These are phyloP conservation scores for Cichlasoma orientale DNA, from an alignment of 2,797 vertebrate genomes.

Conservation along the genomic window DNA sequence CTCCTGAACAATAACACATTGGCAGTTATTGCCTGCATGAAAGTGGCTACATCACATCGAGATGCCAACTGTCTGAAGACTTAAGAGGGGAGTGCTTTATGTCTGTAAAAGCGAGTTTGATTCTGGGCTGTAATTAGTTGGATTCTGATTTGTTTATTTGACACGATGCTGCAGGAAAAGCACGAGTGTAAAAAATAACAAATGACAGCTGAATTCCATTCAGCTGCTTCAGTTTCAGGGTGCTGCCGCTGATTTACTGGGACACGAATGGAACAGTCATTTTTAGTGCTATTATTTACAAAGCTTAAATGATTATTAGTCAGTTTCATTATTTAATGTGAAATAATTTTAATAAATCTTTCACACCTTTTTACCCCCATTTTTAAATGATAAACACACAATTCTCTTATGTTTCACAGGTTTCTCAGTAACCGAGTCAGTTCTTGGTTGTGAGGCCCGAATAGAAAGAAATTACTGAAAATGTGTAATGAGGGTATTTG, in stretches of 20 bases:
- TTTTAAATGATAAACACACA: not conserved
- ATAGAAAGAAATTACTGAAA: not conserved
- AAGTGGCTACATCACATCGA: conserved; percentile 7
- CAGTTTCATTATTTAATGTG: not conserved
- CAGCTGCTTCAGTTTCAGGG: not conserved
- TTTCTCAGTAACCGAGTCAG: not conserved
- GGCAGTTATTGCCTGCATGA: conserved; percentile 19
- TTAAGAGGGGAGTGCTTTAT: not conserved
- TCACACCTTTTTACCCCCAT: not conserved
- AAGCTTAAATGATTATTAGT: not conserved
- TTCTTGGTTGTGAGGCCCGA: not conserved
- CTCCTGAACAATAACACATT: conserved; percentile 24
- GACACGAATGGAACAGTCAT: not conserved
- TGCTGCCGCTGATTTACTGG: not conserved
- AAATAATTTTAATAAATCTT: not conserved
- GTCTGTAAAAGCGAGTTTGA: not conserved
- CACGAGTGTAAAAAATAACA: conserved; percentile 3
- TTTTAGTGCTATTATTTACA: not conserved
- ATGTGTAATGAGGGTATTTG: not conserved
- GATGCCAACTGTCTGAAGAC: conserved; percentile 12
- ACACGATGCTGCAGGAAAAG: not conserved
- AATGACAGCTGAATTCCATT: not conserved
- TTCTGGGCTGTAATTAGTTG: not conserved
- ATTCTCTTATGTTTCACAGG: not conserved
- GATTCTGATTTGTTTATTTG: conserved; percentile 7